Percentiles rank a stretch among this genome's conserved stretches.
Conservation (phyloP, 2,888 invertebrate species). For the Oscheius sp. region DNA sequence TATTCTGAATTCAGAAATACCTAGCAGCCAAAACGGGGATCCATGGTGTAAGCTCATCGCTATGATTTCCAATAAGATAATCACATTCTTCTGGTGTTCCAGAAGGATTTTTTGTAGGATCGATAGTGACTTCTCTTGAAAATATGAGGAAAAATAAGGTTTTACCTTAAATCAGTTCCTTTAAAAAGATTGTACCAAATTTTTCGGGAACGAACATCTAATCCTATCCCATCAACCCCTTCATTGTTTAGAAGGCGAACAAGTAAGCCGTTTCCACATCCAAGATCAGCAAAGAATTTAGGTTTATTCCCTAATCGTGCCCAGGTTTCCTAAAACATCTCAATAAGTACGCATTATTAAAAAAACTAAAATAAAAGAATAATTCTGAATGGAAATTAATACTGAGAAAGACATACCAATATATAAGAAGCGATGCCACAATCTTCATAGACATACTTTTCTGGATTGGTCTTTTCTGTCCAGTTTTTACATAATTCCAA, state of each 20-base stretch:
- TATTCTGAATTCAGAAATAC: slow-evolving; percentile 50
- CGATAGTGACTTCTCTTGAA: slow-evolving; percentile 43
- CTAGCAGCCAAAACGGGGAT: slow-evolving; percentile 90
- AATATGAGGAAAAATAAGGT: neutral
- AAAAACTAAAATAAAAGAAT: too few species aligned
- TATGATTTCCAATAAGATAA: slow-evolving; percentile 91
- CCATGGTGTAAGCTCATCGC: slow-evolving; percentile 99
- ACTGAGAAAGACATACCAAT: slow-evolving; percentile 71
- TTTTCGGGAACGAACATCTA: slow-evolving; percentile 77
- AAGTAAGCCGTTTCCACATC: slow-evolving; percentile 89
- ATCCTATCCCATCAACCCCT: slow-evolving; percentile 45
- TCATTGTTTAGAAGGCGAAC: slow-evolving; percentile 57
- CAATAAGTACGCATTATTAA: too few species aligned
- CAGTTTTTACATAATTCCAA: slow-evolving; percentile 75
- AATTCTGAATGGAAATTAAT: neutral
- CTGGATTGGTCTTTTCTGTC: slow-evolving; percentile 91
- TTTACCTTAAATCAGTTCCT: slow-evolving; percentile 32
- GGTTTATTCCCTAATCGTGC: slow-evolving; percentile 27
- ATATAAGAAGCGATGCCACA: slow-evolving; percentile 90
- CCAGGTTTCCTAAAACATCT: slow-evolving; percentile 42
- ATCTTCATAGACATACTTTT: slow-evolving; percentile 95
- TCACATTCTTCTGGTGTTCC: slow-evolving; percentile 51
- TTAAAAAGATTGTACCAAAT: slow-evolving; percentile 80
- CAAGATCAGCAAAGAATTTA: slow-evolving; percentile 86
- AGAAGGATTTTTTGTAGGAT: slow-evolving; percentile 42